Base-by-base conservation (phyloP, 64 coral and sea anemone species). In the Montipora capricornis region DNA sequence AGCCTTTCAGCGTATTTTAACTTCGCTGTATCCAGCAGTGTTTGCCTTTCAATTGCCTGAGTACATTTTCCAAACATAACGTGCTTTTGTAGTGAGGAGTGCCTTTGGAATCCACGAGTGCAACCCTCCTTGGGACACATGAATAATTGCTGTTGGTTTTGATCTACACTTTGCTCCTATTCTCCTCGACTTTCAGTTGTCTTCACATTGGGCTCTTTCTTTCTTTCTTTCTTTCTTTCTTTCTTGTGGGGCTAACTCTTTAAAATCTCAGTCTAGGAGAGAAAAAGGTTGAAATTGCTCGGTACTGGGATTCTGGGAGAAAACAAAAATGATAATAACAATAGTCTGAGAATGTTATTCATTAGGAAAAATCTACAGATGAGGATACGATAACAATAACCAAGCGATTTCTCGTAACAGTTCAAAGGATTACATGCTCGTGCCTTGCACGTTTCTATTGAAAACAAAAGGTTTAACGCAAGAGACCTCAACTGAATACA, bases 81-180 rank as follows among this genome's bases (percentile, higher is more conserved):
- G 26, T 87, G 83, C 47, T 17, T 87, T 17, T 71, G 62, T 29
- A 87, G 83, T 19, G 60, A 66, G 71, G 83, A 87, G 68, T 87
- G 68, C 44, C 62, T 37, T 69, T 87, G 83, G 37, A 69, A 87
- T 19, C 11, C 44, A 49, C 46, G 29, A 44, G 83, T 87, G 62
- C 83, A 87, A 49, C 83, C 83, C 46, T 66, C 62, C 47, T 87
- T 87, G 19, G 83, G 83, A 71, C 83, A 69, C 47, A 49, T 29
- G 17, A 87, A 87, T 68, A 83, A 2, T 78, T 78, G 76, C 37
- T 49, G 22, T 24, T 24, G 22, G 22, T 24, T 49, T 49, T 78
- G 45, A 45, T 8, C 76, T 49, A 49, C 46, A 48, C 76, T 78
- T 14, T 44, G 45, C 15, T 78, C 47, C 29, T 76, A 5, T 64